phyloP scores from a whole-genome alignment of 1,140 invertebrate species.

The Gryllus bimaculatus region DNA sequence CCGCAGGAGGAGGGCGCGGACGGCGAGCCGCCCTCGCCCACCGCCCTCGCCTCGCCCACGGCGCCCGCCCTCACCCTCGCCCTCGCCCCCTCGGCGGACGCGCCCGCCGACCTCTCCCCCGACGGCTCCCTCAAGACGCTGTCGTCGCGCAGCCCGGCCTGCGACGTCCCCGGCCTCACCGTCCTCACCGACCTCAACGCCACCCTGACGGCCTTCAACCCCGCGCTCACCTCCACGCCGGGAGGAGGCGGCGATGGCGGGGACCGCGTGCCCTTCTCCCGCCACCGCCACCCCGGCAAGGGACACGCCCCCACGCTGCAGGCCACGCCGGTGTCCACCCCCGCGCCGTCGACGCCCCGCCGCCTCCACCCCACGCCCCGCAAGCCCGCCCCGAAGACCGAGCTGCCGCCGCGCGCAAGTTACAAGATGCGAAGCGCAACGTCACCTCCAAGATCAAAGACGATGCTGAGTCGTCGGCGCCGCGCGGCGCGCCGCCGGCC shows the following conservation, averaged over 20 bases:
- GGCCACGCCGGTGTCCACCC: not conserved
- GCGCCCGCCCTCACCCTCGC: constrained; percentile 24
- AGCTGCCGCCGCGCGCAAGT: constrained; percentile 33
- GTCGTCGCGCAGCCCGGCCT: constrained; percentile 27
- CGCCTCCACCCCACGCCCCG: constrained; percentile 24
- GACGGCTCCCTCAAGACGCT: constrained; percentile 25
- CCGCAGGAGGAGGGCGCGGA: constrained; percentile 25
- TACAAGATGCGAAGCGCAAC: constrained; percentile 64
- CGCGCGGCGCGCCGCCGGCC: constrained; percentile 34
- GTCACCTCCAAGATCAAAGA: constrained; percentile 63
- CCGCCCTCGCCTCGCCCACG: constrained; percentile 15
- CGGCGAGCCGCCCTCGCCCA: not conserved
- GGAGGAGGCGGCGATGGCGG: not conserved
- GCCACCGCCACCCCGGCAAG: not conserved
- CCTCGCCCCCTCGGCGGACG: constrained; percentile 27
- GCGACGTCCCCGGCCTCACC: constrained; percentile 24
- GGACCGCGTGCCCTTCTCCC: not conserved
- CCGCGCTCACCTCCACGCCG: not conserved
- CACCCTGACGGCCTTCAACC: not conserved
- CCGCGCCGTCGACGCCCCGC: constrained; percentile 24
- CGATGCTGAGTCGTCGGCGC: constrained; percentile 41
- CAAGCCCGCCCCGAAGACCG: constrained; percentile 29
- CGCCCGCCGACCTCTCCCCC: not conserved
- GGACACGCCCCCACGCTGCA: constrained; percentile 13
- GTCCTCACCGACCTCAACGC: not conserved